Evolutionary conservation across 2,113 vertebrate species (phyloP).

Genomic region (Muscicapa adusta): DNA sequence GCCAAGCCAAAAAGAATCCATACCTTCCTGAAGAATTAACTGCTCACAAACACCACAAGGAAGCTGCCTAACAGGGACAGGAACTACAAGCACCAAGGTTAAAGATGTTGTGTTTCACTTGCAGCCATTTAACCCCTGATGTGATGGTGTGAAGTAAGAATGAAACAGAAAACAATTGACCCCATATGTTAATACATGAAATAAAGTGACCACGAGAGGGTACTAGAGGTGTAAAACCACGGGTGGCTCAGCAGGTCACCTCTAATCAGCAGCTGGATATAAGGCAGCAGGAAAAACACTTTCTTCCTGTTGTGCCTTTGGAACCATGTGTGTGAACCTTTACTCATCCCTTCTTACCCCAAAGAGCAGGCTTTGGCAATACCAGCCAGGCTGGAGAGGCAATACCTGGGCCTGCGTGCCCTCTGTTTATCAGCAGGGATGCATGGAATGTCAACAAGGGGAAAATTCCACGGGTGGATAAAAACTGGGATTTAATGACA

Average conservation of each 20-base stretch:
- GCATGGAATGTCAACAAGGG: neutral
- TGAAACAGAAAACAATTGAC: neutral
- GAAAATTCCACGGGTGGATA: neutral
- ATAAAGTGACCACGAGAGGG: neutral
- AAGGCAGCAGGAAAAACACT: neutral
- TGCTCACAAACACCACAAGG: neutral
- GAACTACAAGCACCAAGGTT: neutral
- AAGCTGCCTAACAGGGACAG: neutral
- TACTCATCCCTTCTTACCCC: neutral
- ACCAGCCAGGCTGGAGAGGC: neutral
- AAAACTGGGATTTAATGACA: neutral
- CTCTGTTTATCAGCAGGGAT: neutral
- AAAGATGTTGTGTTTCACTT: neutral
- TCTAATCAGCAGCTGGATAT: neutral
- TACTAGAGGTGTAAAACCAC: neutral
- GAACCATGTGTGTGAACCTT: neutral
- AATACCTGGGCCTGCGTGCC: neutral
- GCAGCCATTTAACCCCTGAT: neutral
- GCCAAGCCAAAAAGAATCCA: neutral
- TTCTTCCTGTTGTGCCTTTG: neutral
- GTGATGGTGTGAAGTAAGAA: neutral
- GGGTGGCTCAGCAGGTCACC: neutral
- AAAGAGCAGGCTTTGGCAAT: neutral
- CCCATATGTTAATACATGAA: neutral
- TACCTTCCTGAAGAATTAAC: neutral